These are phyloP conservation scores for Cyrtodaria siliqua DNA, from an alignment of 2,888 invertebrate genomes.

Conservation along the genomic window DNA sequence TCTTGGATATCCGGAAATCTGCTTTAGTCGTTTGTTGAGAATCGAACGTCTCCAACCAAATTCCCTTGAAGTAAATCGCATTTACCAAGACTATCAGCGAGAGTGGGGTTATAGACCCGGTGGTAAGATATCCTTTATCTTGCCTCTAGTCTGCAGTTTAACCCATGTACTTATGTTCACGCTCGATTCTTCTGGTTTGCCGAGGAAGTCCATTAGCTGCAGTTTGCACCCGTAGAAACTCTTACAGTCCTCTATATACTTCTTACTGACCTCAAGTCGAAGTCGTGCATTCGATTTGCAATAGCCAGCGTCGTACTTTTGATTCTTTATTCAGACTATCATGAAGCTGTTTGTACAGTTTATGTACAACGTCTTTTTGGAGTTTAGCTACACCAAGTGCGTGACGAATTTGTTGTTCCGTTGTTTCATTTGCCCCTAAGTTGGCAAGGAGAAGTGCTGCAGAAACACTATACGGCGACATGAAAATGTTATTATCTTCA, in stretches of 20 bases:
- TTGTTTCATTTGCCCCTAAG: constrained; percentile 44
- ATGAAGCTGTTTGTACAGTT: constrained; percentile 29
- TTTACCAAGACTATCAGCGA: constrained; percentile 86
- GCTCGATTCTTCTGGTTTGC: constrained; percentile 82
- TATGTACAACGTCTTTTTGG: constrained; percentile 17
- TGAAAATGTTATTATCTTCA: constrained; percentile 31
- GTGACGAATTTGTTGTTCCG: constrained; percentile 39
- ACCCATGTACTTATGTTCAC: constrained; percentile 93
- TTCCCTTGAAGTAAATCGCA: constrained; percentile 87
- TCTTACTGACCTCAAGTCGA: constrained; percentile 26
- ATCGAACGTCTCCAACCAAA: constrained; percentile 78
- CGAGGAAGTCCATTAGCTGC: constrained; percentile 81
- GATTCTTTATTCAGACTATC: constrained; percentile 25
- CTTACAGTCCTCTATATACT: constrained; percentile 26
- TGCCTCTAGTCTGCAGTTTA: constrained; percentile 91
- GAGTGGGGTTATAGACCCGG: constrained; percentile 81
- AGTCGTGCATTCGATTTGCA: constrained; percentile 46
- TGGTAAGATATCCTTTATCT: constrained; percentile 92
- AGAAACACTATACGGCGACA: constrained; percentile 62
- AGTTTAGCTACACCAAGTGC: constrained; percentile 27
- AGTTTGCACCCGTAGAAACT: constrained; percentile 57
- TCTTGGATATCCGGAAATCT: neutral
- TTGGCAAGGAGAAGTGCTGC: constrained; percentile 49
- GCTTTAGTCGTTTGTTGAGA: constrained; percentile 83
- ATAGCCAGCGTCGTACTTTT: constrained; percentile 28